Evolutionary conservation across 2,888 invertebrate genomes (phyloP).

Genomic region (Thumatha senex): DNA sequence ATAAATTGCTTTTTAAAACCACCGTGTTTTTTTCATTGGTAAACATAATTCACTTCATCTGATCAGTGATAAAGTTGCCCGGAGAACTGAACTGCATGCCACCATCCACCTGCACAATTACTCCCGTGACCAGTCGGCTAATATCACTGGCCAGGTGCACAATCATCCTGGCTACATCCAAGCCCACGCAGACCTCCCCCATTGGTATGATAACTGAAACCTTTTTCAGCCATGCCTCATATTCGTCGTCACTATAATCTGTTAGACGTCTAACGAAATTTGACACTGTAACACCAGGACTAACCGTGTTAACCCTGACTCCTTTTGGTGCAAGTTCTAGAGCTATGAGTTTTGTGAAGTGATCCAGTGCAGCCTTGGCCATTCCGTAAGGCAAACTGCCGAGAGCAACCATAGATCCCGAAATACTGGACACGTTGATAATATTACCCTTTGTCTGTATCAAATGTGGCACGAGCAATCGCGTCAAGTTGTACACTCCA

Average conservation of each 20-base stretch:
- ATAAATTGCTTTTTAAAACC: too few species aligned
- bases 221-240: slow-evolving; percentile 29
- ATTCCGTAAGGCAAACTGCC: slow-evolving; percentile 93
- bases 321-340: slow-evolving; percentile 84
- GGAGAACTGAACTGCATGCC: slow-evolving; percentile 22
- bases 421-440: slow-evolving; percentile 89
- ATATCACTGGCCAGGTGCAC: slow-evolving; percentile 91
- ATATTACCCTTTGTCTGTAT: slow-evolving; percentile 84
- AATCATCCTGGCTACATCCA: slow-evolving; percentile 92
- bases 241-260: slow-evolving; percentile 30
- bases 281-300: background rate
- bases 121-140: slow-evolving; percentile 93
- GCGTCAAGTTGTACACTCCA: slow-evolving; percentile 83
- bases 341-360: slow-evolving; percentile 81
- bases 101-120: slow-evolving; percentile 41
- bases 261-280: slow-evolving; percentile 32
- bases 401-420: slow-evolving; percentile 87
- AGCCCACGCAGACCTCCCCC: slow-evolving; percentile 37
- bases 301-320: slow-evolving; percentile 84
- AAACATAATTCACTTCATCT: background rate
- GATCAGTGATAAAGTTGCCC: background rate
- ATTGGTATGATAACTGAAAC: slow-evolving; percentile 29
- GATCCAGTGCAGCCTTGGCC: slow-evolving; percentile 85
- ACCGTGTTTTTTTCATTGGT: too few species aligned
- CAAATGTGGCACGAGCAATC: slow-evolving; percentile 86